Evolutionary conservation across 2,888 invertebrate genomes (phyloP), one percentile per base, ranked within the genome.

Genomic region (Polymixis flavicincta): DNA sequence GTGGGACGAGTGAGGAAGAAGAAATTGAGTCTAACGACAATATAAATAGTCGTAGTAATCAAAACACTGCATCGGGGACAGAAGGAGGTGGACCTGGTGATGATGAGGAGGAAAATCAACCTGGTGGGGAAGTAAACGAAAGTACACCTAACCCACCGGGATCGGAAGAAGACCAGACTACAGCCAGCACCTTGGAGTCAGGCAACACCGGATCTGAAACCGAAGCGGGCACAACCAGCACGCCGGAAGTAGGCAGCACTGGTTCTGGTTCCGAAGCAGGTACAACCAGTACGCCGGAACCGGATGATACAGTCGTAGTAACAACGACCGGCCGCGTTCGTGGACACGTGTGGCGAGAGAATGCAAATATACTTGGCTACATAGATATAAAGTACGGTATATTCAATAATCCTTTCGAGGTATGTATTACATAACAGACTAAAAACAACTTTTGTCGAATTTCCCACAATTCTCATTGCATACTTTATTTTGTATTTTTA

Each of bases 331-430:
- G 95, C 7, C 73, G 60, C 4, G 92, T 95, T 2, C 88, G 82
- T 69, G 95, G 94, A 22, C 80, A 82, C 37, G 54, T 70, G 37
- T 90, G 91, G 88, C 75, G 76, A 9, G 79, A 86, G 0, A 87
- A 87, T 6, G 28, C 66, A 11, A 86, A 89, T 2, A 93, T 94
- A 61, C 75, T 90, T 9, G 87, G 90, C 59, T 94, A 88, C 72
- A 90, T 92, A 63, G 95, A 95, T 79, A 93, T 95, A 83, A 94
- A 94, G 0, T 95, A 95, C 65, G 95, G 94, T 76, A 79, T 82
- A 57, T 90, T 92, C 71, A 75, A 68, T 7, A 74, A 78, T 25
- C 86, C 84, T 19, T 94, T 94, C 85, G 88, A 91, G 90, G 95
- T 95, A 89, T 59, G 82, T 78, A 69, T 50, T 54, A 22, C 14